phyloP scores from a whole-genome alignment of 1,140 invertebrate genomes.

The Lethocerus indicus region DNA sequence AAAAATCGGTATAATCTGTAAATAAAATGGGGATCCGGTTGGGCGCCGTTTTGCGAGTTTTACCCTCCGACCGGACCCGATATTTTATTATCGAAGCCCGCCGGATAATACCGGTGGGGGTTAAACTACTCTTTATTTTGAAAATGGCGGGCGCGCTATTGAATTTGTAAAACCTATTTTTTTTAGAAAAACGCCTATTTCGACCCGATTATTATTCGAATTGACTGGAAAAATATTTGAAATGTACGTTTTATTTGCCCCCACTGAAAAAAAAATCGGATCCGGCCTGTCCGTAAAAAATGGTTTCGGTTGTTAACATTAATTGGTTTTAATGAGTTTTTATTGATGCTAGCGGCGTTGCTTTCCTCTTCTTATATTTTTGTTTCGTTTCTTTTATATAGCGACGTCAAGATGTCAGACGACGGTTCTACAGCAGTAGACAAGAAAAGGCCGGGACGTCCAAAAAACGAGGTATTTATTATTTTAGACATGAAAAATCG shows the following conservation, averaged over 20 bases:
- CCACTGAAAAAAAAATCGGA: background rate
- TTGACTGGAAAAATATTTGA: too few relatives aligned
- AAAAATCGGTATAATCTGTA: too few relatives aligned
- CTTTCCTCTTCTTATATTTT: background rate
- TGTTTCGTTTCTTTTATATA: constrained; percentile 6
- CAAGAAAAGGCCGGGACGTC: constrained; percentile 13
- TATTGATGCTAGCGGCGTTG: background rate
- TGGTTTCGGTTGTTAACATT: background rate
- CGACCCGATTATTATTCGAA: too few relatives aligned
- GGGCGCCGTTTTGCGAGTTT: too few relatives aligned
- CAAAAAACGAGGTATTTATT: constrained; percentile 1
- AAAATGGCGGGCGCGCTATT: constrained; percentile 10
- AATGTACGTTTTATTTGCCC: background rate
- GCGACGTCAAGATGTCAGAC: constrained; percentile 10
- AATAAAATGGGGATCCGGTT: too few relatives aligned
- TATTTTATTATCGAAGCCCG: constrained; percentile 5
- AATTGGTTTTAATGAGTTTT: background rate
- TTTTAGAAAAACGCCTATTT: background rate
- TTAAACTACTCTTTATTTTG: constrained; percentile 8
- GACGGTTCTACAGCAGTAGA: constrained; percentile 13
- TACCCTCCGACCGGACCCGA: background rate
- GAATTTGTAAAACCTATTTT: background rate
- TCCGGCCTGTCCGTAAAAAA: background rate
- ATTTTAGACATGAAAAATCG: background rate
- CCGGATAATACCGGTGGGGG: background rate